Evolutionary conservation across 2,113 vertebrate genomes (phyloP).

Genomic region (Limanda limanda): DNA sequence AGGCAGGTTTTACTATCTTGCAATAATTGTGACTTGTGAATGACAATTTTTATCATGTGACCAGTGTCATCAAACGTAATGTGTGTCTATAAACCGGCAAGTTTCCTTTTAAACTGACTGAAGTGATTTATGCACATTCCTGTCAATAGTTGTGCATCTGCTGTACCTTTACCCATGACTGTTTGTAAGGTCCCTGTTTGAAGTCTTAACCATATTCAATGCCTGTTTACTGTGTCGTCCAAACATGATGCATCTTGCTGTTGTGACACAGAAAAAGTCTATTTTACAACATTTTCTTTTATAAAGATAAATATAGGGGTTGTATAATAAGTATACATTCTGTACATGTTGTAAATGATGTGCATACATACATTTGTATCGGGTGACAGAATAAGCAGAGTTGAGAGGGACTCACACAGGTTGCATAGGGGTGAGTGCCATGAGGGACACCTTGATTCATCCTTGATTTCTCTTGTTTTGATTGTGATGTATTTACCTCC

Average conservation of each 20-base stretch:
- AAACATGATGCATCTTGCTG: slow-evolving; percentile 44
- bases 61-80: neutral
- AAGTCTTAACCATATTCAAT: slow-evolving; percentile 57
- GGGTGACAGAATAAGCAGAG: slow-evolving; percentile 23
- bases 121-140: slow-evolving; percentile 71
- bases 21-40: slow-evolving; percentile 65
- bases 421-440: slow-evolving; percentile 36
- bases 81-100: slow-evolving; percentile 27
- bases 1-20: slow-evolving; percentile 31
- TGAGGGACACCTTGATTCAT: slow-evolving; percentile 50
- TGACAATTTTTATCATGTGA: slow-evolving; percentile 30
- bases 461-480: slow-evolving; percentile 6
- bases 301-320: slow-evolving; percentile 26
- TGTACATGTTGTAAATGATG: slow-evolving; percentile 68
- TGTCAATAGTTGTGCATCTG: slow-evolving; percentile 65
- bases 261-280: slow-evolving; percentile 49
- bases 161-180: slow-evolving; percentile 44
- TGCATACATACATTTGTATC: slow-evolving; percentile 25
- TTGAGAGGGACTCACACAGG: slow-evolving; percentile 39
- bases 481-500: slow-evolving; percentile 26
- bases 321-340: slow-evolving; percentile 24
- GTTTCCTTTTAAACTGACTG: slow-evolving; percentile 17
- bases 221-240: slow-evolving; percentile 46
- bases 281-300: slow-evolving; percentile 58
- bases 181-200: slow-evolving; percentile 36